Percentiles rank a stretch among this genome's conserved stretches.
Evolutionary conservation across 2,113 vertebrate genomes (phyloP).

Genomic region (Salvelinus fontinalis): DNA sequence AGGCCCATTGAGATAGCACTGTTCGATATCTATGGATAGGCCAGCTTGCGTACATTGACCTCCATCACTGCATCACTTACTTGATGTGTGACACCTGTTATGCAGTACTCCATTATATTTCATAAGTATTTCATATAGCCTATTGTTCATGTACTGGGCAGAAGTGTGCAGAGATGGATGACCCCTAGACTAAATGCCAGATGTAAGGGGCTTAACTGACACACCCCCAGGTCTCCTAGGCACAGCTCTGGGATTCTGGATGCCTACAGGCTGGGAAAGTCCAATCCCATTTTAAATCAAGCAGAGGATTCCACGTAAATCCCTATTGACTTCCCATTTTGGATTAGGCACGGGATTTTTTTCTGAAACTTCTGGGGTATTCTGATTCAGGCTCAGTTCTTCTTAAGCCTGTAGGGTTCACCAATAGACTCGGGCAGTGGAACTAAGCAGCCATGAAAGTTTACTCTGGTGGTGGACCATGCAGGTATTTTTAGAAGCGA

Average conservation of each 20-base stretch:
- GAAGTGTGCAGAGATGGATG: conserved; percentile 47
- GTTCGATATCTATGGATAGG: not conserved
- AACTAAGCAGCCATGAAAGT: conserved; percentile 71
- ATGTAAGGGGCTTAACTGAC: conserved; percentile 37
- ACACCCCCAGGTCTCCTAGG: conserved; percentile 10
- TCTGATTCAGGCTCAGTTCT: conserved; percentile 42
- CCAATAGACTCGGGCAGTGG: conserved; percentile 68
- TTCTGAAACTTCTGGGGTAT: conserved; percentile 16
- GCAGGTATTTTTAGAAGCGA: conserved; percentile 65
- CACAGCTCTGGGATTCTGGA: conserved; percentile 58
- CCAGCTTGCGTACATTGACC: conserved; percentile 39
- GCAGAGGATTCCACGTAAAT: conserved; percentile 40
- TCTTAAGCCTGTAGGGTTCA: conserved; percentile 58
- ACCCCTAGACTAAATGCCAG: conserved; percentile 49
- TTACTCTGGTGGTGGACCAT: conserved; percentile 57
- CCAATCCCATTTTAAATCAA: conserved; percentile 55
- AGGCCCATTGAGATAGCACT: too few species aligned
- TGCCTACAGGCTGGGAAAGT: conserved; percentile 46
- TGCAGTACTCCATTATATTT: not conserved
- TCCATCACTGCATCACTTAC: not conserved
- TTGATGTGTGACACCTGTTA: not conserved
- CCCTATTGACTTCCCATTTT: conserved; percentile 14
- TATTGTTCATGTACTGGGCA: conserved; percentile 19
- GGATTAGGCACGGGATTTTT: conserved; percentile 13
- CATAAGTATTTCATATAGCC: too few species aligned